Conservation (phyloP, 2,113 vertebrate genomes). For the Cyanocitta stelleri region DNA sequence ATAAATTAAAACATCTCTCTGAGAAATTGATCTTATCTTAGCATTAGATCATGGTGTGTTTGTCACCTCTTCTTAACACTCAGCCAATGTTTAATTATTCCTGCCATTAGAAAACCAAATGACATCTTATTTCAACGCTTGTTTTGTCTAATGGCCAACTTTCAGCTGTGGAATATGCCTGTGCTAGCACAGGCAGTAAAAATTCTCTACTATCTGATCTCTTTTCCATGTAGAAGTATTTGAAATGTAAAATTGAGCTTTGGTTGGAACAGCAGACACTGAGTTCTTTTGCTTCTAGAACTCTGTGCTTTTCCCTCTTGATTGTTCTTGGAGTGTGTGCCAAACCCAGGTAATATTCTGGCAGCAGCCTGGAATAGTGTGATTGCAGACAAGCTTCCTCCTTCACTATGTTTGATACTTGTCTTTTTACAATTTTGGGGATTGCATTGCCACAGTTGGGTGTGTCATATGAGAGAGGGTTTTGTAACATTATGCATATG, state of each 20-base stretch:
- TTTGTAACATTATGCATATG: neutral
- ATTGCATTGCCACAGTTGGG: neutral
- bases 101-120: slow-evolving; percentile 13
- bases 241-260: neutral
- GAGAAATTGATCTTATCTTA: slow-evolving; percentile 15
- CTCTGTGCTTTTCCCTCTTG: neutral
- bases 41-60: neutral
- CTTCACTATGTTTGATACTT: neutral
- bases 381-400: neutral
- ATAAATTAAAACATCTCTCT: neutral
- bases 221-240: neutral
- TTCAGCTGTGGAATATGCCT: slow-evolving; percentile 3
- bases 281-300: neutral
- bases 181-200: neutral
- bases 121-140: slow-evolving; percentile 3
- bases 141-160: slow-evolving; percentile 40
- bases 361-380: neutral
- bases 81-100: slow-evolving; percentile 46
- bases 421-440: neutral
- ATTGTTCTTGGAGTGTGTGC: neutral
- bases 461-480: neutral
- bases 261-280: neutral
- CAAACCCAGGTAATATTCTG: neutral
- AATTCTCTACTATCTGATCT: neutral
- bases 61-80: slow-evolving; percentile 32